These are phyloP conservation scores for Pocillopora meandrina DNA, from an alignment of 92 coral and sea anemone species.

Conservation along the genomic window DNA sequence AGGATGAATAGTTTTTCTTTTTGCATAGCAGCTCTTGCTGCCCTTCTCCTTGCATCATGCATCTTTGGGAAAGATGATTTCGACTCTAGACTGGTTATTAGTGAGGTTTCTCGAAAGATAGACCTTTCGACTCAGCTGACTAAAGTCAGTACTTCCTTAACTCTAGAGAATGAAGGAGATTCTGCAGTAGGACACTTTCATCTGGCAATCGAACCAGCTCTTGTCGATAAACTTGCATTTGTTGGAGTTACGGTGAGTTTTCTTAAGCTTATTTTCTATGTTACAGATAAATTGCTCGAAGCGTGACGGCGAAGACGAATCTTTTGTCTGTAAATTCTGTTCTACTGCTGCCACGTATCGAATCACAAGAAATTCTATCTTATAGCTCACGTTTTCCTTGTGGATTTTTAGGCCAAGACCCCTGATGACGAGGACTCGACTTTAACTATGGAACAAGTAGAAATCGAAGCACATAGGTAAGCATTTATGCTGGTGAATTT, in stretches of 20 bases:
- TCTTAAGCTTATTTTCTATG: neutral
- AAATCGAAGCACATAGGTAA: conserved; percentile 61
- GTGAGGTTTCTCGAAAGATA: conserved; percentile 93
- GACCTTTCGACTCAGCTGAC: conserved; percentile 90
- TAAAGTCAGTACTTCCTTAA: conserved; percentile 78
- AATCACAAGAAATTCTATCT: neutral
- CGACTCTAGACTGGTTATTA: conserved; percentile 69
- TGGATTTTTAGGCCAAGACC: conserved; percentile 64
- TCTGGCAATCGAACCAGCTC: conserved; percentile 84
- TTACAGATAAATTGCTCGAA: conserved; percentile 1
- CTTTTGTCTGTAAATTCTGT: conserved; percentile 24
- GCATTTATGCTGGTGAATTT: neutral
- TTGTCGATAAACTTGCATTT: conserved; percentile 87
- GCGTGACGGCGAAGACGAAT: conserved; percentile 7
- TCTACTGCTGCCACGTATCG: conserved; percentile 23
- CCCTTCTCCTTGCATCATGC: conserved; percentile 58
- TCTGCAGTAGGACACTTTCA: conserved; percentile 63
- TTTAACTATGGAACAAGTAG: conserved; percentile 50
- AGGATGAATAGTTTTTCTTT: conserved; percentile 82
- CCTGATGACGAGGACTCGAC: conserved; percentile 75
- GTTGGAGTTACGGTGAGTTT: conserved; percentile 84
- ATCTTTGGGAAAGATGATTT: conserved; percentile 74
- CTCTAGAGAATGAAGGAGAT: conserved; percentile 91
- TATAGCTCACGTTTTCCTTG: neutral
- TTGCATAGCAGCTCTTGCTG: conserved; percentile 65